A percentile compares a stretch with the other conserved stretches of the same genome.
Evolutionary conservation across 2,113 vertebrate species (phyloP).

Genomic region (Pollimyrus isidori): DNA sequence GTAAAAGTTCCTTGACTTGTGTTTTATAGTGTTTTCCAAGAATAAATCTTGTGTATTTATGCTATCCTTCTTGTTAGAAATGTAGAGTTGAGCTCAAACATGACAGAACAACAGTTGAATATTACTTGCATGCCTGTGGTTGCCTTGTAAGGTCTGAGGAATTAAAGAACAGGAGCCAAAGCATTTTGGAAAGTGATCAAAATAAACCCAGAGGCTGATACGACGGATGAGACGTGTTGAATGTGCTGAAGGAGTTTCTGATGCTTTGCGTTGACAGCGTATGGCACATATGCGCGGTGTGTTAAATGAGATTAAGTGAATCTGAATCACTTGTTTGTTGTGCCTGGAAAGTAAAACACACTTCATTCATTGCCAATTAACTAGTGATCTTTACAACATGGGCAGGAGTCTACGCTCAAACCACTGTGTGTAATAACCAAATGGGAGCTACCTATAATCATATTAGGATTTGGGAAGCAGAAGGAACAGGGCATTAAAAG

Average conservation of each 20-base stretch:
- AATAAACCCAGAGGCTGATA: constrained; percentile 10
- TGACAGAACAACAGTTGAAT: background rate
- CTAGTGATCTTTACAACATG: background rate
- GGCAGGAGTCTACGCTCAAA: background rate
- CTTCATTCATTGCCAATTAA: background rate
- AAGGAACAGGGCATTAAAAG: background rate
- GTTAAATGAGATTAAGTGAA: background rate
- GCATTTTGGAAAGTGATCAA: constrained; percentile 15
- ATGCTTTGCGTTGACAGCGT: background rate
- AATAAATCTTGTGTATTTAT: background rate
- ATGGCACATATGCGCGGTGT: background rate
- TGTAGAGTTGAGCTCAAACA: background rate
- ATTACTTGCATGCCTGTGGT: background rate
- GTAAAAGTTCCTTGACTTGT: background rate
- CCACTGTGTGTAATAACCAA: background rate
- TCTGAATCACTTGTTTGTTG: background rate
- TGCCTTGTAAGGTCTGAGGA: constrained; percentile 1
- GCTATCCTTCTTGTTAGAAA: background rate
- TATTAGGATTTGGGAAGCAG: background rate
- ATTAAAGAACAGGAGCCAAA: constrained; percentile 4
- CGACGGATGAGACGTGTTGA: background rate
- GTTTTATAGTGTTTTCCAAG: background rate
- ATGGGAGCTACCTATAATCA: background rate
- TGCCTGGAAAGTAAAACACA: background rate
- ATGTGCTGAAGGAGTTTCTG: background rate